Evolutionary conservation across 2,888 invertebrate genomes (phyloP).

Genomic region (Epinotia brunnichana): DNA sequence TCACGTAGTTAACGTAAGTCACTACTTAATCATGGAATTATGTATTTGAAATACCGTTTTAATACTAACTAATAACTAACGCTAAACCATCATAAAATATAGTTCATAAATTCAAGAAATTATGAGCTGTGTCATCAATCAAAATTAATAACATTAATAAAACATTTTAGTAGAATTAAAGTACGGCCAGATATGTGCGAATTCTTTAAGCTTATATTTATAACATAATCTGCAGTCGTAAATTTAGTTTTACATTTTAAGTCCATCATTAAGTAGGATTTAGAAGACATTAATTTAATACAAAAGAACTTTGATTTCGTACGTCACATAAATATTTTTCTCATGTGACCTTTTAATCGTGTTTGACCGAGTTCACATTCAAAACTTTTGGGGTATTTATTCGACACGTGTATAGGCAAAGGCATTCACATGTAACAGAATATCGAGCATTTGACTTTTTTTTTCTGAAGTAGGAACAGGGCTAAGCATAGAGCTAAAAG

Average conservation of each 20-base stretch:
- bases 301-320: not conserved
- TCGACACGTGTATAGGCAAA: no score
- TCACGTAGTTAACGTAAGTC: not conserved
- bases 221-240: slow-evolving; percentile 35
- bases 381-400: not conserved
- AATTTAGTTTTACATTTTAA: slow-evolving; percentile 34
- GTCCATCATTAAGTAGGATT: slow-evolving; percentile 37
- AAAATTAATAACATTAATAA: slow-evolving; percentile 29
- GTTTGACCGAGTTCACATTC: slow-evolving; percentile 4
- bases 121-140: slow-evolving; percentile 19
- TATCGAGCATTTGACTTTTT: no score
- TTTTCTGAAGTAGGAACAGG: no score
- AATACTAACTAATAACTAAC: not conserved
- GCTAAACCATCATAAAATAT: slow-evolving; percentile 8
- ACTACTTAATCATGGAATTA: slow-evolving; percentile 13
- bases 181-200: slow-evolving; percentile 19
- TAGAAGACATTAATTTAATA: slow-evolving; percentile 32
- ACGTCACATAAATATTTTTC: slow-evolving; percentile 5
- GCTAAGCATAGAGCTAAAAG: no score
- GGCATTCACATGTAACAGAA: no score
- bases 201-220: slow-evolving; percentile 32
- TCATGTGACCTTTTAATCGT: slow-evolving; percentile 17
- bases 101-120: slow-evolving; percentile 22
- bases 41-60: slow-evolving; percentile 14
- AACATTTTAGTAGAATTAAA: slow-evolving; percentile 16